Conservation (phyloP, 1,140 invertebrate genomes). For the Bombus consobrinus region DNA sequence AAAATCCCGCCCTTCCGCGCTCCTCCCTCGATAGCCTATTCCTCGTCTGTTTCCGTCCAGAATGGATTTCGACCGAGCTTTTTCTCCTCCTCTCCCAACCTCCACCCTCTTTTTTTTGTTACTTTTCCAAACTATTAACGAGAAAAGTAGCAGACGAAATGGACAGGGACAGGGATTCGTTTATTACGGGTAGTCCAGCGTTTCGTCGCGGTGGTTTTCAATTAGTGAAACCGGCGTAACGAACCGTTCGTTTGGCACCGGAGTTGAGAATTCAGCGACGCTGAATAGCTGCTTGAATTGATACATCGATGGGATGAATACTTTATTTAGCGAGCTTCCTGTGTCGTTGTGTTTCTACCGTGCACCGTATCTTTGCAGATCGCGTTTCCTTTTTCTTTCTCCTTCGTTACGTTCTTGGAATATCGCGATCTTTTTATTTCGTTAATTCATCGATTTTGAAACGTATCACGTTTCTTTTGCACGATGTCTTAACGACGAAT, state of each 20-base stretch:
- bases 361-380: too few relatives aligned
- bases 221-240: neutral
- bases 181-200: too few relatives aligned
- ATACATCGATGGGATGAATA: neutral
- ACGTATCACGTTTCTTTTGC: too few relatives aligned
- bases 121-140: neutral
- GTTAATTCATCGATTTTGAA: too few relatives aligned
- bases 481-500: too few relatives aligned
- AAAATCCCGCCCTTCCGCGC: constrained; percentile 11
- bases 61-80: neutral
- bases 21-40: neutral
- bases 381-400: too few relatives aligned
- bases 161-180: neutral
- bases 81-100: neutral
- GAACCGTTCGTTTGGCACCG: neutral
- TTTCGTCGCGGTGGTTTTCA: neutral
- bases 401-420: too few relatives aligned
- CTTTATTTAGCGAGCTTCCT: neutral
- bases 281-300: neutral
- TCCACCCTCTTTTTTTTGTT: neutral
- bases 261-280: too few relatives aligned
- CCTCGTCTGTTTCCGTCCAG: neutral
- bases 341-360: neutral
- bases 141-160: neutral
- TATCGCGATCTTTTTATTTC: too few relatives aligned